Evolutionary conservation across 1,140 invertebrate species (phyloP), one percentile per base, ranked within the genome.

Genomic region (Ceratitis capitata): DNA sequence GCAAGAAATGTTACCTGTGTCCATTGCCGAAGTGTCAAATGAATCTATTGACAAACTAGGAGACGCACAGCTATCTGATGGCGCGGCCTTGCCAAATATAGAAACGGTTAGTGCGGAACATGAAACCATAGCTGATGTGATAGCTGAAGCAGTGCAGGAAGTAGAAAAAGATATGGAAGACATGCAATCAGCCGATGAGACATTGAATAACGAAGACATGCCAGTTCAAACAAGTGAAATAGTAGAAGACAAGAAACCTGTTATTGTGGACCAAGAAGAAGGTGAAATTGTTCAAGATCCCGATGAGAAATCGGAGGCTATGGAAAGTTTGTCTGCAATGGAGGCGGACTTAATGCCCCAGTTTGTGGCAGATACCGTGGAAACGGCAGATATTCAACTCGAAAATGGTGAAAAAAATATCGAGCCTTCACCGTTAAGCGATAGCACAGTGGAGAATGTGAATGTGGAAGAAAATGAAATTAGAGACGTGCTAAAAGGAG

Each of bases 121-220:
- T 51, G 64, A 64, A 83, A 51, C 26, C 16, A 26, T 83, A 16
- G 42, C 78, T 23, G 85, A 85, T 14, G 26, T 69, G 61, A 47
- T 49, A 19, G 35, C 47, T 4, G 84, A 85, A 26, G 82, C 82
- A 5, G 47, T 85, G n/a, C n/a, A 58, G 78, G 51, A 85, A 83
- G 53, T 10, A 4, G 26, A 58, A 1, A 56, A 85, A 6, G 84
- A 49, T 49, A 35, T 69, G 45, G 78, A 85, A 35, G 23, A 32
- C 12, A 16, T n/a, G 29, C 23, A 35, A 35, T 51, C 29, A 26
- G 45, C 23, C 3, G 51, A 86, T 39, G 58, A 83, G 10, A 7
- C 19, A 14, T 3, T 61, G 49, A 49, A 42, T 39, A 29, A 39
- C 26, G 32, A n/a, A 5, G 29, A n/a, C n/a, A n/a, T 23, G 10